Conservation (phyloP, 37 sponge, comb jelly and placozoan genomes). For the Aplysina aerophoba region DNA sequence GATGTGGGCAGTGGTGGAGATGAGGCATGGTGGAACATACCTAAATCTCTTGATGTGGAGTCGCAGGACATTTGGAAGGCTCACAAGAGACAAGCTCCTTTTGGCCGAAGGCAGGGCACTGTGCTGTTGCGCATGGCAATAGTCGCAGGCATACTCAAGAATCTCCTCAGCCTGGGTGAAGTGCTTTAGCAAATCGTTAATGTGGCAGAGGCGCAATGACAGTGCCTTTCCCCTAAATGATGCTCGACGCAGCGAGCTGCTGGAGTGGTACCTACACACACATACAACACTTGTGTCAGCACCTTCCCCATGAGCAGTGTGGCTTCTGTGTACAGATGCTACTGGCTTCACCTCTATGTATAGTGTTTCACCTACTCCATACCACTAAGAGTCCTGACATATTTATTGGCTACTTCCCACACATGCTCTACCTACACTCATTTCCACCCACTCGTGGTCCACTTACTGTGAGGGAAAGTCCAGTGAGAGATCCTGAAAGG, state of each 20-base stretch:
- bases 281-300: too few relatives aligned
- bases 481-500: conserved; percentile 76
- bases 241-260: neutral
- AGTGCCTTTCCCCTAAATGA: conserved; percentile 19
- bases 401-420: too few relatives aligned
- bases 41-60: conserved; percentile 84
- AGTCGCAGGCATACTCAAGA: neutral
- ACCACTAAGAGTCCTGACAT: neutral
- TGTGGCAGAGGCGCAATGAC: neutral
- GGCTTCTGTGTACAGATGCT: too few relatives aligned
- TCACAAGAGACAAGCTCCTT: neutral
- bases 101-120: neutral
- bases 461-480: conserved; percentile 65
- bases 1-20: too few relatives aligned
- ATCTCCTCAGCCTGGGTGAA: neutral
- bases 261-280: neutral
- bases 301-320: too few relatives aligned
- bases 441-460: neutral
- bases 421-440: neutral
- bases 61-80: conserved; percentile 55
- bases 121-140: neutral
- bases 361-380: too few relatives aligned
- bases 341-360: too few relatives aligned
- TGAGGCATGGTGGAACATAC: conserved; percentile 34
- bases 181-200: neutral